A percentile compares a stretch with the other conserved stretches of the same genome.
These are phyloP conservation scores for Exephanes ischioxanthus DNA, from an alignment of 2,888 invertebrate species.

Conservation along the genomic window DNA sequence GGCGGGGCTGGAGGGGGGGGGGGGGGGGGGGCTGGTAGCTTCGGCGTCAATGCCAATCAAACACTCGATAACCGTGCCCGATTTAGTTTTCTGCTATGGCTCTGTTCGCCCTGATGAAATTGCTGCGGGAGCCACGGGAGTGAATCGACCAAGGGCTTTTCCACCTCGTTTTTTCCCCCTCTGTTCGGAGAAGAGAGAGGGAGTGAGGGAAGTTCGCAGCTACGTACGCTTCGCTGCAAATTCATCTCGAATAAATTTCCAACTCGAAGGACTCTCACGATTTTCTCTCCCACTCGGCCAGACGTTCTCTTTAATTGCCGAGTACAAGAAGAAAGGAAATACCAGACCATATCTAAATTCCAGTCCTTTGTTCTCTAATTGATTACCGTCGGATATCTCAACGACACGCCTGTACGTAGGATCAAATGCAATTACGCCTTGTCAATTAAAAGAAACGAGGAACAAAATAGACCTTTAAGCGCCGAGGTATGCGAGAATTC, in stretches of 20 bases:
- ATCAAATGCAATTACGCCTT: conserved; percentile 34
- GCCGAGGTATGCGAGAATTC: background rate
- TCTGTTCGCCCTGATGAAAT: conserved; percentile 60
- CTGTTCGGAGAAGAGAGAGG: background rate
- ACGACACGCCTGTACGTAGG: background rate
- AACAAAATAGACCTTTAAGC: background rate
- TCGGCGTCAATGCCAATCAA: conserved; percentile 59
- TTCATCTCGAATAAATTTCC: conserved; percentile 52
- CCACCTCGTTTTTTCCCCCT: conserved; percentile 42
- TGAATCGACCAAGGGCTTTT: conserved; percentile 26
- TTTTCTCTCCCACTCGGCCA: conserved; percentile 32
- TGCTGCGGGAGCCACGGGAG: conserved; percentile 27
- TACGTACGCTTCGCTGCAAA: conserved; percentile 26
- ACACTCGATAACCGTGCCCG: conserved; percentile 60
- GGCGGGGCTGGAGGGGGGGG: background rate
- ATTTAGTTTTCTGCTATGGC: conserved; percentile 53
- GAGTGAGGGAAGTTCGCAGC: conserved; percentile 14
- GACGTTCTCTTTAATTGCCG: conserved; percentile 16
- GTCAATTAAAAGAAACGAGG: conserved; percentile 41
- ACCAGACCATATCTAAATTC: conserved; percentile 36
- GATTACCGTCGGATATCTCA: conserved; percentile 16
- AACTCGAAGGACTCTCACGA: conserved; percentile 18
- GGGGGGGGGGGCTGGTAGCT: background rate
- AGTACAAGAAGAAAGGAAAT: conserved; percentile 16
- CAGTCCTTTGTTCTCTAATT: conserved; percentile 40